Base-by-base conservation (phyloP, 2,797 vertebrate species). In the Danio albolineatus region DNA sequence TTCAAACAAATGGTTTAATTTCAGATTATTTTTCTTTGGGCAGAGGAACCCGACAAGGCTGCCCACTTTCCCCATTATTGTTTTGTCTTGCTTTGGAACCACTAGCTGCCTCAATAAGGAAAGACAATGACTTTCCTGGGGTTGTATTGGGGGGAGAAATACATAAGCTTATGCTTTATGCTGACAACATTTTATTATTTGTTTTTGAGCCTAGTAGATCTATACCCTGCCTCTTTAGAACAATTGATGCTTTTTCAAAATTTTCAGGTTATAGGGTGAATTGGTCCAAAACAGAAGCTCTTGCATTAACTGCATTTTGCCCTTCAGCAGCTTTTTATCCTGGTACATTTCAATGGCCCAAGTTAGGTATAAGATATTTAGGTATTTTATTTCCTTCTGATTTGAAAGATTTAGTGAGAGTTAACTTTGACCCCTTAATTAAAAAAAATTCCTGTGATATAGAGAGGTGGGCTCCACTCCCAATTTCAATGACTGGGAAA, bases 211-310 rank as follows among this genome's bases (percentile, higher is more conserved):
- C 64, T 43, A 17, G 46, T 13, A 66, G n/a, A 44, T 64, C 72
- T n/a, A 61, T 83, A 56, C 17, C 39, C 19, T 53, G 46, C 28
- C 54, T 81, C 14, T 41, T 74, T n/a, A n/a, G n/a, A n/a, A n/a
- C n/a, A n/a, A n/a, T n/a, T n/a, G n/a, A n/a, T n/a, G n/a, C n/a
- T n/a, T n/a, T 51, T n/a, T 80, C 66, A 8, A 76, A 12, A 17
- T 57, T 67, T 13, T 70, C 54, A 17, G 78, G 19, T 12, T 80
- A 74, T 41, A n/a, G n/a, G n/a, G n/a, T n/a, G 10, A 71, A 81
- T 14, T 81, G 69, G 61, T 73, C 53, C 10, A 81, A 83, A 48
- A 69, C 69, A 17, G 78, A 81, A 57, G 69, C 70, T 13, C 56
- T 84, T 17, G 60, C 62, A 9, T 49, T 78, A 39, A 78, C 69